phyloP scores from a whole-genome alignment of 1,140 invertebrate species.

The Lordiphosa stackelbergi region DNA sequence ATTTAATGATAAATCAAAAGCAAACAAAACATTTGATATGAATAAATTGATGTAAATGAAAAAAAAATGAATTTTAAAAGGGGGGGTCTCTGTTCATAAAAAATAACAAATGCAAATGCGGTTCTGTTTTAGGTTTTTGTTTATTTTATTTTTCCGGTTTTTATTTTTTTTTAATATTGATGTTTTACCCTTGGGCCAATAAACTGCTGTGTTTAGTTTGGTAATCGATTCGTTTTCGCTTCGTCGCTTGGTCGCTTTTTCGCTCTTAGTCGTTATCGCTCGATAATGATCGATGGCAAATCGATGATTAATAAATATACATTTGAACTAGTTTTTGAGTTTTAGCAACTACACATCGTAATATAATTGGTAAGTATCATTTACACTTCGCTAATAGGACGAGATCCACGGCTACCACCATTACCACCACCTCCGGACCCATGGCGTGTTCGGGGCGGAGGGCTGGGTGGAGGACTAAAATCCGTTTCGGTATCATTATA shows the following conservation, averaged over 20 bases:
- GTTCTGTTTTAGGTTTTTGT: conserved; percentile 5
- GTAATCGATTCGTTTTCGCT: conserved; percentile 22
- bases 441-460: conserved; percentile 27
- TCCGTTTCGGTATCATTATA: conserved; percentile 75
- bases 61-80: too few species aligned
- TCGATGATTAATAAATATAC: conserved; percentile 70
- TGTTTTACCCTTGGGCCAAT: conserved; percentile 33
- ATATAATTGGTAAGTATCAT: conserved; percentile 36
- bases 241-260: conserved; percentile 12
- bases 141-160: conserved; percentile 4
- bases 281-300: conserved; percentile 54
- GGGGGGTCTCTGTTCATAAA: neutral
- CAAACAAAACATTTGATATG: conserved; percentile 32
- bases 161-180: conserved; percentile 3
- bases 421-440: conserved; percentile 1
- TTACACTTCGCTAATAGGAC: conserved; percentile 58
- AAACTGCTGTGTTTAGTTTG: conserved; percentile 18
- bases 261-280: conserved; percentile 24
- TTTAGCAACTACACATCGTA: conserved; percentile 38
- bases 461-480: conserved; percentile 71
- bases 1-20: conserved; percentile 19
- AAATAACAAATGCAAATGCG: neutral
- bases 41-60: conserved; percentile 48
- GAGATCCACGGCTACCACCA: conserved; percentile 26
- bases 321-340: conserved; percentile 74